Base-by-base conservation (phyloP, 1,140 invertebrate species). In the Drosophila varians region DNA sequence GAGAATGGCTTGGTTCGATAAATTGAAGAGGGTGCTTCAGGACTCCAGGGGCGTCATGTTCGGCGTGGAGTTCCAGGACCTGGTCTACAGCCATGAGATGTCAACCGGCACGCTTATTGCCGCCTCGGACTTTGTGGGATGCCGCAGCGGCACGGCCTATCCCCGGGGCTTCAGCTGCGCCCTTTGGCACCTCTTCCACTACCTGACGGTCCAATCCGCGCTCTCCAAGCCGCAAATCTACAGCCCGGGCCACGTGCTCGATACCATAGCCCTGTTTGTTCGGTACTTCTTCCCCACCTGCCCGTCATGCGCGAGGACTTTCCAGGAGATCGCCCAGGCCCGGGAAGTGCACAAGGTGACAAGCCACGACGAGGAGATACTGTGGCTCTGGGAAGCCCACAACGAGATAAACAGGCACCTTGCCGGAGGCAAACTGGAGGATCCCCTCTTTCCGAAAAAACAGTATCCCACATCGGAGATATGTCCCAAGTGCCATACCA, bases 341-440 rank as follows among this genome's bases (percentile, higher is more conserved):
- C 36, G 36, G 4, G 6, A 38, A 14, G 12, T 38, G 4, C 36
- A 38, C 14, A 12, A 14, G 36, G 36, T 38, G n/a, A 3, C 3
- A 7, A 9, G 11, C 36, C 16, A 14, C 14, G 36, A 38, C 14
- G n/a, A 14, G 1, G 36, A 47, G 14, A 94, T 99, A 2, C 74
- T 99, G 7, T 99, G 97, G 97, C 91, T 99, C 1, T 99, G 98
- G 98, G 92, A 93, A 68, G 95, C 96, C 2, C 98, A 99, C 86
- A 99, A 99, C 91, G 94, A 95, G 90, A 97, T 97, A 0, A 99
- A 99, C 90, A 92, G 94, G 57, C 93, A 98, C 75, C 91, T 99
- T 9, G 93, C 95, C 36, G 95, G 96, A 0, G 96, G 98, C 91
- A 36, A 92, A 1, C 97, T 96, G 8, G 98, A 99, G 91, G 98